A percentile compares a stretch with the other conserved stretches of the same genome.
These are phyloP conservation scores for Peribatodes rhomboidaria DNA, from an alignment of 2,888 invertebrate genomes.

Conservation along the genomic window DNA sequence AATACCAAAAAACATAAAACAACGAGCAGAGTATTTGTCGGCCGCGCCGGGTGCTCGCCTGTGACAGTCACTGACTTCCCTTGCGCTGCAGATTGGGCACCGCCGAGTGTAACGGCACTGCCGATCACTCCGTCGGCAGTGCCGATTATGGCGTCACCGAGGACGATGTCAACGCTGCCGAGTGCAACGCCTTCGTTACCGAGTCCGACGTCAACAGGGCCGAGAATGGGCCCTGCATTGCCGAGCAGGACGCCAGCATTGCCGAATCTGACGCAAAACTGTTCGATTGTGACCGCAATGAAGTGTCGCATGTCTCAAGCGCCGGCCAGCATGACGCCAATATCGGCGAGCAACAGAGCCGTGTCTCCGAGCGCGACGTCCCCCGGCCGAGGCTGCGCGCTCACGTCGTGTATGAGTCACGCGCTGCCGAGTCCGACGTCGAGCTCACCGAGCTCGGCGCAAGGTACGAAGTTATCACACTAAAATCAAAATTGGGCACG, in stretches of 20 bases:
- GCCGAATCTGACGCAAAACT: background rate
- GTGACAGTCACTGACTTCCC: constrained; percentile 1
- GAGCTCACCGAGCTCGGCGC: too few species aligned
- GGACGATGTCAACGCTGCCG: background rate
- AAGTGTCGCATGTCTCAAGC: constrained; percentile 5
- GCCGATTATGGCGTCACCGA: background rate
- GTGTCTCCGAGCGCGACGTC: background rate
- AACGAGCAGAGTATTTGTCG: background rate
- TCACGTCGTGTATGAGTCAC: too few species aligned
- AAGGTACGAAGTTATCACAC: too few species aligned
- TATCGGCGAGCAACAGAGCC: background rate
- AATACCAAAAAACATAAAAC: background rate
- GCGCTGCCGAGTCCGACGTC: too few species aligned
- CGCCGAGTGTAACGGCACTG: background rate
- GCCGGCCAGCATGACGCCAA: background rate
- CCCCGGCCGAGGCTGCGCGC: background rate
- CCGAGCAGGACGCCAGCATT: background rate
- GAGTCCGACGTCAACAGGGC: background rate
- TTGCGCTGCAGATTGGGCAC: background rate
- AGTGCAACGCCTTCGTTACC: background rate
- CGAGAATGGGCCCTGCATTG: too few species aligned
- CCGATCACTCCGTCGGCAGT: background rate
- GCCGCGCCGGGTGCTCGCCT: background rate
- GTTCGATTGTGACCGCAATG: background rate
- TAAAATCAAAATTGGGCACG: too few species aligned